phyloP scores from a whole-genome alignment of 1,140 invertebrate genomes.

The Ceratosolen solmsi region DNA sequence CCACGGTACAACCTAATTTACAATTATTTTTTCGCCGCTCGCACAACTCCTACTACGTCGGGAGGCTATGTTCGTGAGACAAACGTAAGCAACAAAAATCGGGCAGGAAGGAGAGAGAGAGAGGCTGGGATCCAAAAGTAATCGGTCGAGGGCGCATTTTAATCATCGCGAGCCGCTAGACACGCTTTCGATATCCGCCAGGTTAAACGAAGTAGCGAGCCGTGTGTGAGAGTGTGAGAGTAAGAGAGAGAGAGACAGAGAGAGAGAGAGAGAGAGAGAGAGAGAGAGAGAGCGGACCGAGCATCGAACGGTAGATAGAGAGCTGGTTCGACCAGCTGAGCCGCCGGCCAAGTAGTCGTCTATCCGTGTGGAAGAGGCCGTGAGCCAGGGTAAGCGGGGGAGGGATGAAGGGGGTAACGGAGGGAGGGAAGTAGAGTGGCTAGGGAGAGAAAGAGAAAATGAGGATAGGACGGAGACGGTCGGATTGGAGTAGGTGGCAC shows the following conservation, averaged over 20 bases:
- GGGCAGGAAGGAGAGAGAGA: too few species aligned
- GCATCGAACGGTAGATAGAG: too few species aligned
- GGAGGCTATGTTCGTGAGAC: not conserved
- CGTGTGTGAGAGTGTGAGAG: not conserved
- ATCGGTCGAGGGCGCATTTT: constrained; percentile 26
- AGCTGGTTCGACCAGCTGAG: too few species aligned
- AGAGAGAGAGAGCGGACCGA: too few species aligned
- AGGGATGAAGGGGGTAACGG: not conserved
- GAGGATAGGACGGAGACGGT: constrained; percentile 38
- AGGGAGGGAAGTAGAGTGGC: constrained; percentile 26
- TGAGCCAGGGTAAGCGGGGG: too few species aligned
- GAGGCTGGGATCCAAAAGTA: not conserved
- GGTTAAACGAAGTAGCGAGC: not conserved
- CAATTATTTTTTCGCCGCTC: not conserved
- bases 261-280: too few species aligned
- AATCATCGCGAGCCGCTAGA: constrained; percentile 27
- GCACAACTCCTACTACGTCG: too few species aligned
- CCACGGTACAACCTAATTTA: not conserved
- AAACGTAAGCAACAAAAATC: not conserved
- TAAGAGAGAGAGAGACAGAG: not conserved
- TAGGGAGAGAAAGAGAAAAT: constrained; percentile 43
- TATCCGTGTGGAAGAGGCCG: not conserved
- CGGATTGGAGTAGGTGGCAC: constrained; percentile 38
- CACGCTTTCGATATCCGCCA: not conserved
- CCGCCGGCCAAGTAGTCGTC: too few species aligned